Evolutionary conservation across 2,888 invertebrate species (phyloP).

Genomic region (Linnaemya tessellans): DNA sequence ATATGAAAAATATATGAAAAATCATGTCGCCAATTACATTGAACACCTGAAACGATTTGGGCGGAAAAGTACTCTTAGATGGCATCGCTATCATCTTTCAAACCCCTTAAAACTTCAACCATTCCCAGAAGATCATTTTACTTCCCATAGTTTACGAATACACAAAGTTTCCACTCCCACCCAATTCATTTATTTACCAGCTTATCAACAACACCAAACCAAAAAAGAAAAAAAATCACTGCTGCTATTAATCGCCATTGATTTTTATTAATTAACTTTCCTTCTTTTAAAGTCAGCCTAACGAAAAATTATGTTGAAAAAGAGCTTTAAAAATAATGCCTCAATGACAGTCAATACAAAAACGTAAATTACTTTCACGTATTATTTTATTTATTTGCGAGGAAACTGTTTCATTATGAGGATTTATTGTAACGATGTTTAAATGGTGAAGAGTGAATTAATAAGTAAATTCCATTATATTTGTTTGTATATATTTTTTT

Average conservation of each 20-base stretch:
- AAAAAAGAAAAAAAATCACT: too few relatives aligned
- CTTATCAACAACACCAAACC: background rate
- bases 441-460: background rate
- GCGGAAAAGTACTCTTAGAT: too few relatives aligned
- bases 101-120: too few relatives aligned
- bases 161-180: too few relatives aligned
- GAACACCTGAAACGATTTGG: too few relatives aligned
- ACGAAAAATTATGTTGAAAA: background rate
- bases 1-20: too few relatives aligned
- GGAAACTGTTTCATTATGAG: background rate
- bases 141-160: too few relatives aligned
- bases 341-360: background rate
- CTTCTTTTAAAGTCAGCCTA: background rate
- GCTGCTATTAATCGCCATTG: background rate
- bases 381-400: background rate
- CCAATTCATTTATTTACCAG: too few relatives aligned
- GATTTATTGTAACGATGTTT: background rate
- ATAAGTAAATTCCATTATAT: background rate
- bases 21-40: too few relatives aligned
- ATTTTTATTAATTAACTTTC: background rate
- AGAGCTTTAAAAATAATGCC: background rate
- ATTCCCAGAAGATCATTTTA: too few relatives aligned
- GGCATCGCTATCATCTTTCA: too few relatives aligned
- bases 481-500: too few relatives aligned
- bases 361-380: background rate